Evolutionary conservation across 2,113 vertebrate genomes (phyloP), one percentile per base, ranked within the genome.

Genomic region (Stigmatopora nigra): DNA sequence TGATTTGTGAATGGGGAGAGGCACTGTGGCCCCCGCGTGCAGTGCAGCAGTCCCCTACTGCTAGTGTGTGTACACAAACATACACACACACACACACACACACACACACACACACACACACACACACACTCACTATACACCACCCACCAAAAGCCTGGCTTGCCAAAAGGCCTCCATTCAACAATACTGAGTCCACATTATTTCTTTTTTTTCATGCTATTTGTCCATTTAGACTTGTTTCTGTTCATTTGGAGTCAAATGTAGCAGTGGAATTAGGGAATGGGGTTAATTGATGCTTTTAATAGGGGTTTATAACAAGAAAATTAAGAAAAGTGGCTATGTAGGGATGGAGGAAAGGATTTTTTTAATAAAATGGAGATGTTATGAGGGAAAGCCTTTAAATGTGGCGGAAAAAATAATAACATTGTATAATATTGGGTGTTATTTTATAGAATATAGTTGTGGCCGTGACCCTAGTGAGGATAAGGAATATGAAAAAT

Each of bases 1-100:
- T 90, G 87, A 90, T 90, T 88, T 85, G 83, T 90, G 87, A 90
- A 90, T 89, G 82, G 79, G 77, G 81, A 64, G 77, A 61, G 78
- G 76, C 76, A 82, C 76, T 85, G 81, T 76, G 85, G 74, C 75
- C 77, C 78, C 82, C 68, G 77, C 72, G 65, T 84, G 57, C 78
- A 80, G 78, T 73, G 76, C 75, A 73, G 74, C 69, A 61, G 70
- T 79, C 82, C 78, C 86, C 85, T 68, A 77, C 82, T 86, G 87
- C 79, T 81, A 86, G 71, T 82, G 86, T 85, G 79, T 87, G 74
- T 72, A 82, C 71, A 83, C 86, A 84, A 80, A 83, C 83, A 77
- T 3, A 31, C 25, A 31, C 25, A 82, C 85, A 84, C 82, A 83
- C 83, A 77, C 78, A 78, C 68, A 44, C 13, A 79, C 79, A 83